Conservation (phyloP, 2,113 vertebrate species). For the Leptobrachium ailaonicum region DNA sequence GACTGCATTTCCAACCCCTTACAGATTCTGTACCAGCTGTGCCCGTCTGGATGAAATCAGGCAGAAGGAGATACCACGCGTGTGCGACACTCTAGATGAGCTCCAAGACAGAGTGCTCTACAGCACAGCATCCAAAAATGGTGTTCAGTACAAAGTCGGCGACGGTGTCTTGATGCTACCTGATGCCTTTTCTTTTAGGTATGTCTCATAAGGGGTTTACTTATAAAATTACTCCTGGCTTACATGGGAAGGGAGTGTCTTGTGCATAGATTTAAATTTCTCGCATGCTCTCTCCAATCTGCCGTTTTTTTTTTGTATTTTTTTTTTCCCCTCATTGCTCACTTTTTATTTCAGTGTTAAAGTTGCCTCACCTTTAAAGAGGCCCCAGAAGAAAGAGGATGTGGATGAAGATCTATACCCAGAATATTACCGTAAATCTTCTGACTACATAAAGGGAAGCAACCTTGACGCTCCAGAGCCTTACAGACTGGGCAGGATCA, state of each 20-base stretch:
- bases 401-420: constrained; percentile 92
- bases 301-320: too few relatives aligned
- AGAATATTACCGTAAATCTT: constrained; percentile 92
- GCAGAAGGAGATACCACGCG: constrained; percentile 74
- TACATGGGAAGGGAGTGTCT: too few relatives aligned
- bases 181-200: constrained; percentile 86
- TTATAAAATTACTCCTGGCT: too few relatives aligned
- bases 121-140: constrained; percentile 74
- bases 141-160: constrained; percentile 79
- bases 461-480: constrained; percentile 90
- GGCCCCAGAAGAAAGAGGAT: constrained; percentile 81
- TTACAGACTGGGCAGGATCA: constrained; percentile 84
- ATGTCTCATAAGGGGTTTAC: not conserved
- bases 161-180: constrained; percentile 83
- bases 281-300: too few relatives aligned
- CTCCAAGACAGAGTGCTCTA: constrained; percentile 74
- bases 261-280: too few relatives aligned
- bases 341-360: constrained; percentile 70
- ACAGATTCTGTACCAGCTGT: constrained; percentile 88
- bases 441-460: constrained; percentile 95
- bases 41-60: constrained; percentile 68
- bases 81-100: constrained; percentile 72
- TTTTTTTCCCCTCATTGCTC: too few relatives aligned
- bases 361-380: constrained; percentile 82
- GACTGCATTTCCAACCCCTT: too few relatives aligned